A percentile compares a stretch with the other conserved stretches of the same genome.
Conservation (phyloP, 2,797 vertebrate genomes). For the Delichon dasypus region DNA sequence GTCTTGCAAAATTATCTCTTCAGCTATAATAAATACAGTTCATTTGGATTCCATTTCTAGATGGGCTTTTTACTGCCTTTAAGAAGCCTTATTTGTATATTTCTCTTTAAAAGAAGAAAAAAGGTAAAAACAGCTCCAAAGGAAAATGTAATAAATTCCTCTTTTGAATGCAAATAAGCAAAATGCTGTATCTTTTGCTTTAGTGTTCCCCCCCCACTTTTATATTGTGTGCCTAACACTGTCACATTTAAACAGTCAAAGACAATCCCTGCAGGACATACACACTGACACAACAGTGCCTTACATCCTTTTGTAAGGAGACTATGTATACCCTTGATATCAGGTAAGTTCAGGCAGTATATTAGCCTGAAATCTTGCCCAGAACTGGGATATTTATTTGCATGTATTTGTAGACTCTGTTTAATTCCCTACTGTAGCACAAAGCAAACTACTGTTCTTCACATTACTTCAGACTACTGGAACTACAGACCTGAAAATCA, state of each 20-base stretch:
- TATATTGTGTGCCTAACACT: not conserved
- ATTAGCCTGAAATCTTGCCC: not conserved
- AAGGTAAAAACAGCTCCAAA: not conserved
- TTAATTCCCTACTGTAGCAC: not conserved
- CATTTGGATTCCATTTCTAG: not conserved
- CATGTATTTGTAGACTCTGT: not conserved
- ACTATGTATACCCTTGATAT: not conserved
- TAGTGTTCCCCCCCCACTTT: not conserved
- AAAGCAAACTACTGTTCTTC: not conserved
- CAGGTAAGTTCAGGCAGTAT: not conserved
- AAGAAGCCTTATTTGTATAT: not conserved
- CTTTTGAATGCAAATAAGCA: not conserved
- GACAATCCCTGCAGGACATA: not conserved
- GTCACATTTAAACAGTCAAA: not conserved
- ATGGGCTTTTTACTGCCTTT: not conserved
- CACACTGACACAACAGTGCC: not conserved
- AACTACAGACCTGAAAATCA: not conserved
- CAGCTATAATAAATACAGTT: not conserved
- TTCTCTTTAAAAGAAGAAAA: not conserved
- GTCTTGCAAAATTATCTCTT: not conserved
- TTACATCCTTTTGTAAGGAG: not conserved
- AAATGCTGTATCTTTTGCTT: not conserved
- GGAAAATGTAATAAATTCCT: not conserved
- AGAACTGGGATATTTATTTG: not conserved
- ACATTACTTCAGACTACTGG: not conserved